Base-by-base conservation (phyloP, 2,797 vertebrate genomes). In the Fundulus diaphanus region DNA sequence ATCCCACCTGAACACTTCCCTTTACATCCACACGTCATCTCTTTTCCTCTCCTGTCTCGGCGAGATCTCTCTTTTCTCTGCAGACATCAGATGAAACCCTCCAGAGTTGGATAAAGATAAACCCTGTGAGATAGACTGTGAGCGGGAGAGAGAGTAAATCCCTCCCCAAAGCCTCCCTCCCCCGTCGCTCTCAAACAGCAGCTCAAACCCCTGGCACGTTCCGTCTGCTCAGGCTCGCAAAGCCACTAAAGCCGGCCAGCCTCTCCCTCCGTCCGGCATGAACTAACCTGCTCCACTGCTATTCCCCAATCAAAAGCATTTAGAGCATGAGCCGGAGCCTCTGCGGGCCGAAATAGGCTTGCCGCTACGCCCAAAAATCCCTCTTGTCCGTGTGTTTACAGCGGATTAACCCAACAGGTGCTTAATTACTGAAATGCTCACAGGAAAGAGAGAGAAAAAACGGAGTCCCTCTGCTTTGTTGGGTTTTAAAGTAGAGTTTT, bases 401-500 rank as follows among this genome's bases (percentile, higher is more conserved):
- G 75, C 69, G 77, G 84, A 91, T 93, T 89, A 90, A 74, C 77
- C 72, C 81, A 92, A 93, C 93, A 94, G 90, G 92, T 93, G 90
- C 85, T 78, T 85, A 68, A 85, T 89, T 89, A 85, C 87, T 85
- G 81, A 82, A 69, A 48, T 1, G 2, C 46, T 71, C 70, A 1
- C 20, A 72, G 54, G 67, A 48, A 66, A 22, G 76, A 51, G 12
- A 6, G 3, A n/a, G 8, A 68, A 79, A 68, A 35, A 37, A 51
- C 20, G 0, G 27, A 33, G 15, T 66, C 24, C 2, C 37, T 66
- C 24, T 16, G 63, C 24, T 66, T 27, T 42, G 24, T 44, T 66
- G 63, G 37, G 63, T n/a, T 66, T 40, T 66, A 40, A 44, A 42
- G 63, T 7, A n/a, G 37, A 8, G 37, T 16, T 69, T 84, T 86